phyloP scores from a whole-genome alignment of 2,888 invertebrate genomes.

The Escarpia spicata region DNA sequence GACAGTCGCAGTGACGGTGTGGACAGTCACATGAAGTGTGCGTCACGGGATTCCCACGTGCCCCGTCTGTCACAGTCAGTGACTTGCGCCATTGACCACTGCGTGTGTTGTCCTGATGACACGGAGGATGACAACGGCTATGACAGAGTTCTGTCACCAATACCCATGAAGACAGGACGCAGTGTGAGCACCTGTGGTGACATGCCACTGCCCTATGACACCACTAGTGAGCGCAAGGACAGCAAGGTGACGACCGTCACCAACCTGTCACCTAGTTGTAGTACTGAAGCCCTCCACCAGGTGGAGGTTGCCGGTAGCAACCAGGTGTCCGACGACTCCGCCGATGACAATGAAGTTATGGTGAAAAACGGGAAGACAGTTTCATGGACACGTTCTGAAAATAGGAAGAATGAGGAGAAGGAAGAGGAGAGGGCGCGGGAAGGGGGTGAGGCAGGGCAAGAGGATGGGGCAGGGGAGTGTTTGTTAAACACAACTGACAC shows the following conservation, averaged over 20 bases:
- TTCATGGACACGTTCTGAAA: not conserved
- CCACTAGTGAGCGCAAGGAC: not conserved
- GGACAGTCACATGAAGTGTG: not conserved
- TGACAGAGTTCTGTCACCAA: not conserved
- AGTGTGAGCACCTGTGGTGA: not conserved
- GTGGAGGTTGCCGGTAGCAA: not conserved
- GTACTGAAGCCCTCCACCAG: not conserved
- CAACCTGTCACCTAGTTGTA: not conserved
- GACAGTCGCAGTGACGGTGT: not conserved
- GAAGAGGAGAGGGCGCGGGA: not conserved
- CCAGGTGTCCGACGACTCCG: not conserved
- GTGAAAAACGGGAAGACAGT: not conserved
- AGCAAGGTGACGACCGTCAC: not conserved
- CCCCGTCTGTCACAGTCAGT: not conserved
- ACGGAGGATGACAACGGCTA: not conserved
- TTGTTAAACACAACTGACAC: not conserved
- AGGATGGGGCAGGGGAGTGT: not conserved
- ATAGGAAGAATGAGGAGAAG: not conserved
- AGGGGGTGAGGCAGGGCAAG: not conserved
- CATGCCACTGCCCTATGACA: not conserved
- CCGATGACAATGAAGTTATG: not conserved
- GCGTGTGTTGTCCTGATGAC: not conserved
- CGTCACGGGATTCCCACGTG: not conserved
- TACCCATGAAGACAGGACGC: not conserved
- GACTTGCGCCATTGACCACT: not conserved